phyloP scores from a whole-genome alignment of 2,113 vertebrate genomes.

The Triplophysa tibetana region DNA sequence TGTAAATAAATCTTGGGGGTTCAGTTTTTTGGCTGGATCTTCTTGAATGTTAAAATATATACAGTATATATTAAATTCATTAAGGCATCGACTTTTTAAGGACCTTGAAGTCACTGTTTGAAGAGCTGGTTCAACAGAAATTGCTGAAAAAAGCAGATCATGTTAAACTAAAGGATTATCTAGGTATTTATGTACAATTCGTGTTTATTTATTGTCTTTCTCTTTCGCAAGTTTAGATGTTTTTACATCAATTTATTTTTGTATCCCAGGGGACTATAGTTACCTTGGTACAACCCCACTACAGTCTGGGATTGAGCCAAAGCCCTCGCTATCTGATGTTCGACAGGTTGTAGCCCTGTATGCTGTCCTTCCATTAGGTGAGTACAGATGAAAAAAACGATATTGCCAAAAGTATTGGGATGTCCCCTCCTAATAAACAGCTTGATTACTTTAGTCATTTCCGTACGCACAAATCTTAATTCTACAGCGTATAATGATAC shows the following conservation, averaged over 20 bases:
- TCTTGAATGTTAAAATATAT: neutral
- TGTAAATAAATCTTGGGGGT: neutral
- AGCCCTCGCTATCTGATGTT: slow-evolving; percentile 81
- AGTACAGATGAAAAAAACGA: neutral
- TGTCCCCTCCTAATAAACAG: no score
- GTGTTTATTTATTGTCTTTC: no score
- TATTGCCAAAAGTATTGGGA: neutral
- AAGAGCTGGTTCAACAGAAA: slow-evolving; percentile 78
- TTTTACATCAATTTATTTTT: neutral
- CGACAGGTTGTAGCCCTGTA: slow-evolving; percentile 81
- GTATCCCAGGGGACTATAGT: slow-evolving; percentile 76
- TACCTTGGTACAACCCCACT: slow-evolving; percentile 78
- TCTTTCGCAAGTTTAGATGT: no score
- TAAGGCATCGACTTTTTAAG: slow-evolving; percentile 57
- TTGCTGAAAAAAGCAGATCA: slow-evolving; percentile 71
- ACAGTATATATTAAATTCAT: no score
- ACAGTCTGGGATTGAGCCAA: slow-evolving; percentile 77
- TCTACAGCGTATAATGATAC: no score
- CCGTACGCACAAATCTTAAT: no score
- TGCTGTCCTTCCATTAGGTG: slow-evolving; percentile 80
- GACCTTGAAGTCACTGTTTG: slow-evolving; percentile 76
- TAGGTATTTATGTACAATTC: slow-evolving; percentile 69
- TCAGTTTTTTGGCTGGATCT: neutral
- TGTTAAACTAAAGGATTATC: slow-evolving; percentile 72
- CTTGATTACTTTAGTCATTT: neutral